Conservation (phyloP, 2,113 vertebrate genomes). For the Amblyopsis rosae region DNA sequence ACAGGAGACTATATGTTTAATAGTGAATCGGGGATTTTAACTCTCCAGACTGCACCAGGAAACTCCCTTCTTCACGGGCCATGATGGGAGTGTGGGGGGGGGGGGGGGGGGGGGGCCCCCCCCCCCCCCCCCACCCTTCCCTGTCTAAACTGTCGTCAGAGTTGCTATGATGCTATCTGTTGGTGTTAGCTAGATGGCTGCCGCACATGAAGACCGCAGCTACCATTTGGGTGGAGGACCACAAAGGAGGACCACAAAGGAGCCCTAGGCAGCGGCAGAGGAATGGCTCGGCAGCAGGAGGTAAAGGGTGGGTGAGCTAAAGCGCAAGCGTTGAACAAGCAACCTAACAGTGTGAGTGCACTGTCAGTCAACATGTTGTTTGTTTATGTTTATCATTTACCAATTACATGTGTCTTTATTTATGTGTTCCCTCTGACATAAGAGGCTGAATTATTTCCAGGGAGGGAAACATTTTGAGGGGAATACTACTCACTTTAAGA, state of each 20-base stretch:
- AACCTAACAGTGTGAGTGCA: slow-evolving; percentile 27
- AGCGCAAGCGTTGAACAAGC: slow-evolving; percentile 49
- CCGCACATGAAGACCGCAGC: slow-evolving; percentile 50
- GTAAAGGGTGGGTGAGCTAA: slow-evolving; percentile 59
- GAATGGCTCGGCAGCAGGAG: slow-evolving; percentile 27
- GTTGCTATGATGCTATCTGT: slow-evolving; percentile 62
- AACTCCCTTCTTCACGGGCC: neutral
- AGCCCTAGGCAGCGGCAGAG: slow-evolving; percentile 10
- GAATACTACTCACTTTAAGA: slow-evolving; percentile 1
- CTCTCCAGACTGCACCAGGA: neutral
- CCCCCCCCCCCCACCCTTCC: too few species aligned
- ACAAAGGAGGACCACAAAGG: slow-evolving; percentile 8
- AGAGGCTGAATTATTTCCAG: slow-evolving; percentile 4
- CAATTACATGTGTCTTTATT: slow-evolving; percentile 53
- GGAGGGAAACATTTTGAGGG: slow-evolving; percentile 10
- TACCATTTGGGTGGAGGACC: slow-evolving; percentile 26
- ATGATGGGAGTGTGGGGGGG: neutral
- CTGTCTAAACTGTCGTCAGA: slow-evolving; percentile 36
- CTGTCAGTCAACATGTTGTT: slow-evolving; percentile 42
- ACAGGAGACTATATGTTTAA: slow-evolving; percentile 37
- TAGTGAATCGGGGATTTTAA: neutral
- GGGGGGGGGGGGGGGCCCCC: slow-evolving; percentile 43
- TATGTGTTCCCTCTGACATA: slow-evolving; percentile 28
- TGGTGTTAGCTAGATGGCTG: slow-evolving; percentile 56
- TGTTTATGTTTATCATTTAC: slow-evolving; percentile 58